Conservation (phyloP, 53 echinoderm and acorn worm species). For the Temnopleurus reevesii region DNA sequence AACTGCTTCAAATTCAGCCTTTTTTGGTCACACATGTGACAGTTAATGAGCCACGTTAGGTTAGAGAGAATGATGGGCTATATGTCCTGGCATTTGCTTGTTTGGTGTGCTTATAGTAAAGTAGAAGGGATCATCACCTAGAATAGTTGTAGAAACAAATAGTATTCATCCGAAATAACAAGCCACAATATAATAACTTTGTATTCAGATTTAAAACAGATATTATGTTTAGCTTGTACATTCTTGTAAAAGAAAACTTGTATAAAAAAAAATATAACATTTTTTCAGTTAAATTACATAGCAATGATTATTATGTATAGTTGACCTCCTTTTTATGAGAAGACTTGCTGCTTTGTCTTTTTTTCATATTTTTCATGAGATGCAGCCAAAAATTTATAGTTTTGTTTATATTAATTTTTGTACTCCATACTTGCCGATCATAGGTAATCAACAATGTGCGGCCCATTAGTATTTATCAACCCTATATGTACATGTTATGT, state of each 20-base stretch:
- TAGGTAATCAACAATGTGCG: constrained; percentile 54
- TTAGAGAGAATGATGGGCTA: not conserved
- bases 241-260: constrained; percentile 17
- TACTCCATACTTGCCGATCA: constrained; percentile 60
- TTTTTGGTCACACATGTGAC: no score
- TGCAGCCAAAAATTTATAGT: constrained; percentile 39
- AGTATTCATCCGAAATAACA: constrained; percentile 7
- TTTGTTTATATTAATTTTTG: constrained; percentile 58
- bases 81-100: not conserved
- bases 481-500: constrained; percentile 54
- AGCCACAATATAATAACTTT: no score
- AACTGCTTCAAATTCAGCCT: no score
- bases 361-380: constrained; percentile 11
- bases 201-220: constrained; percentile 23
- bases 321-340: constrained; percentile 2
- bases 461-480: constrained; percentile 50
- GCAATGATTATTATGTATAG: constrained; percentile 12
- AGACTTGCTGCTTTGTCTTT: constrained; percentile 31
- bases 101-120: constrained; percentile 1
- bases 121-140: not conserved
- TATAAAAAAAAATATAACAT: constrained; percentile 29
- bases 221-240: constrained; percentile 31
- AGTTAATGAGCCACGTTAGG: no score
- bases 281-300: not conserved
- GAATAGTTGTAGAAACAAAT: not conserved